phyloP scores from a whole-genome alignment of 2,888 invertebrate genomes.

The Eupithecia abbreviata region DNA sequence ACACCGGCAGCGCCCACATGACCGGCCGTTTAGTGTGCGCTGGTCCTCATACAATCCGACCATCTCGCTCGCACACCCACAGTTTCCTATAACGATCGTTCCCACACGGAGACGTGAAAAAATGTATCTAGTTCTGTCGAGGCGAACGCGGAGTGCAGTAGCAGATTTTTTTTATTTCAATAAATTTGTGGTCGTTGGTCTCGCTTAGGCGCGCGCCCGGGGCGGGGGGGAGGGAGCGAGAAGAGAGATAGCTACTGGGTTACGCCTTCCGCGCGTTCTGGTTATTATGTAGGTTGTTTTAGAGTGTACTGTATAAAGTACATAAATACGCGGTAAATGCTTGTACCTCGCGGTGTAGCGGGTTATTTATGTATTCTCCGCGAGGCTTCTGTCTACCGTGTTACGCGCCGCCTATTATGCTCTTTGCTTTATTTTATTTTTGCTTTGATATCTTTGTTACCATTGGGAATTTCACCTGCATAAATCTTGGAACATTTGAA shows the following conservation, averaged over 20 bases:
- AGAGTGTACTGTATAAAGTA: conserved; percentile 73
- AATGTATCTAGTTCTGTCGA: conserved; percentile 83
- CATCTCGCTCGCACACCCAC: conserved; percentile 62
- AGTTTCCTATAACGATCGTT: conserved; percentile 54
- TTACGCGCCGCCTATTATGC: conserved; percentile 73
- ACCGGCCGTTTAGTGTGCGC: conserved; percentile 74
- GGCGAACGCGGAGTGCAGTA: conserved; percentile 82
- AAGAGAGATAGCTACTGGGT: conserved; percentile 79
- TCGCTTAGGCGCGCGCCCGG: conserved; percentile 80
- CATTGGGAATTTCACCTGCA: background rate
- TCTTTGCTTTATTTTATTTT: conserved; percentile 35
- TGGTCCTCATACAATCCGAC: conserved; percentile 57
- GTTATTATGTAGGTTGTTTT: conserved; percentile 82
- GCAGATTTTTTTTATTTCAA: conserved; percentile 81
- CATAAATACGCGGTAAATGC: conserved; percentile 78
- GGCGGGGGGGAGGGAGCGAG: conserved; percentile 76
- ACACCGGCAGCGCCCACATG: conserved; percentile 84
- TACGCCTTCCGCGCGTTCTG: conserved; percentile 83
- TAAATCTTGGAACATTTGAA: background rate
- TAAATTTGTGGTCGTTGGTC: conserved; percentile 83
- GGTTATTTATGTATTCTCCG: conserved; percentile 71
- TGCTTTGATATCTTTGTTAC: conserved; percentile 15
- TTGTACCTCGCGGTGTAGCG: conserved; percentile 68
- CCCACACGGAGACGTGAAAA: conserved; percentile 76
- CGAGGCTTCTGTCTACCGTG: conserved; percentile 65